These are phyloP conservation scores for Esox niger DNA, from an alignment of 2,113 vertebrate species.

Conservation along the genomic window DNA sequence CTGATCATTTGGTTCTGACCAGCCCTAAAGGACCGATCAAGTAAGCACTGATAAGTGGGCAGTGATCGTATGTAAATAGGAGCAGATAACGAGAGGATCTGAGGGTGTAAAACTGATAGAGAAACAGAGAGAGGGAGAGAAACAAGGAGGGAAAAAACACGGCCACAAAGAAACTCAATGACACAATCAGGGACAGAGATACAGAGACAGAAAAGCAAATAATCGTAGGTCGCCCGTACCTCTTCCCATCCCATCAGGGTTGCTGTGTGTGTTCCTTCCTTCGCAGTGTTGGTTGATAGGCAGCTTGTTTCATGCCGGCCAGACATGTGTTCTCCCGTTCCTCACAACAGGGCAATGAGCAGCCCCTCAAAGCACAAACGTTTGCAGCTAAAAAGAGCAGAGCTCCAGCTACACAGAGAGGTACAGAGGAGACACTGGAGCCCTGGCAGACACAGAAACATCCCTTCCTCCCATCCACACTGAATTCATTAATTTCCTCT, in stretches of 20 bases:
- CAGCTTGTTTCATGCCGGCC: constrained; percentile 2
- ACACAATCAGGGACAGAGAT: background rate
- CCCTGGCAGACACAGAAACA: constrained; percentile 49
- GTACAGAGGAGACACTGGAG: constrained; percentile 35
- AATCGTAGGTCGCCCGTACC: constrained; percentile 51
- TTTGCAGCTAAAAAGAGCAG: constrained; percentile 49
- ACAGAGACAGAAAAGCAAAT: background rate
- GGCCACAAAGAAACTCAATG: constrained; percentile 11
- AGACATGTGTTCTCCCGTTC: constrained; percentile 13
- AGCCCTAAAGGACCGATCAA: no score
- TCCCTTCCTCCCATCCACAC: constrained; percentile 66
- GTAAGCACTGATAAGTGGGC: constrained; percentile 9
- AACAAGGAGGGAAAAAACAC: background rate
- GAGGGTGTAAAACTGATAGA: background rate
- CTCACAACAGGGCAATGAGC: no score
- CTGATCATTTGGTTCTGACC: no score
- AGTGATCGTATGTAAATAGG: background rate
- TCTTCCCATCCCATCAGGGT: constrained; percentile 34
- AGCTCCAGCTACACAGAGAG: constrained; percentile 3
- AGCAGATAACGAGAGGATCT: background rate
- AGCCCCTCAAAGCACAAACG: constrained; percentile 29
- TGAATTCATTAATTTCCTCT: constrained; percentile 64
- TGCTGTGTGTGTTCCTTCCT: constrained; percentile 21
- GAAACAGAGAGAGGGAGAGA: background rate
- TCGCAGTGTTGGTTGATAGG: constrained; percentile 1